Base-by-base conservation (phyloP, 92 coral and sea anemone species). In the Phymanthus crucifer region DNA sequence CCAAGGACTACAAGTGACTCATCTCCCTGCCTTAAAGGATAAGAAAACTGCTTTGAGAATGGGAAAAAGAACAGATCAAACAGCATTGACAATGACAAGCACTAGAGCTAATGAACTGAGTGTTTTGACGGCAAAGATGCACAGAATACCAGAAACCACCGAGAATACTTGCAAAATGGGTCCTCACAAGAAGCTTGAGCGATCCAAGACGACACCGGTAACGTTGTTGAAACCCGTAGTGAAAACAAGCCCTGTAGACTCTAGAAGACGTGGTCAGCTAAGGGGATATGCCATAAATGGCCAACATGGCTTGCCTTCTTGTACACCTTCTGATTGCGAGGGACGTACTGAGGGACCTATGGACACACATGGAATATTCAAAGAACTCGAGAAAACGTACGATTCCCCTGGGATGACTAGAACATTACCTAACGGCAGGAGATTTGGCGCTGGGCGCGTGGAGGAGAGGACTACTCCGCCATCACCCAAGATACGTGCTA, bases 171-270 rank as follows among this genome's bases (percentile, higher is more conserved):
- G 61, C 61, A 52, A n/a, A n/a, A n/a, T n/a, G n/a, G n/a, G n/a
- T n/a, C n/a, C 36, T 29, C 94, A 90, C 73, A 87, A 78, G 78
- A 87, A 84, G 56, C 82, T 90, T 26, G 91, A 87, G 84, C 79
- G 94, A 54, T 90, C 85, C 26, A 84, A 87, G 84, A 90, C 94
- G 4, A 88, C 94, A 32, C 94, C 94, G 6, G 85, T 87, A 16
- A 47, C 82, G n/a, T 54, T 84, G 67, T 46, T 90, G 14, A 87
- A 90, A 70, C 89, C 94, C 29, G 74, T 83, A 50, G 27, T 78
- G 47, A 83, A 83, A 73, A 87, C 92, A 9, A 84, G 83, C 14
- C 89, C 86, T 45, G 82, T 80, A 29, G 81, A 75, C 79, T 26
- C 80, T 76, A 71, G 78, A 26, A 88, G 83, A 34, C 84, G 85